These are phyloP conservation scores for Argyresthia albistria DNA, from an alignment of 2,888 invertebrate genomes.

Conservation along the genomic window DNA sequence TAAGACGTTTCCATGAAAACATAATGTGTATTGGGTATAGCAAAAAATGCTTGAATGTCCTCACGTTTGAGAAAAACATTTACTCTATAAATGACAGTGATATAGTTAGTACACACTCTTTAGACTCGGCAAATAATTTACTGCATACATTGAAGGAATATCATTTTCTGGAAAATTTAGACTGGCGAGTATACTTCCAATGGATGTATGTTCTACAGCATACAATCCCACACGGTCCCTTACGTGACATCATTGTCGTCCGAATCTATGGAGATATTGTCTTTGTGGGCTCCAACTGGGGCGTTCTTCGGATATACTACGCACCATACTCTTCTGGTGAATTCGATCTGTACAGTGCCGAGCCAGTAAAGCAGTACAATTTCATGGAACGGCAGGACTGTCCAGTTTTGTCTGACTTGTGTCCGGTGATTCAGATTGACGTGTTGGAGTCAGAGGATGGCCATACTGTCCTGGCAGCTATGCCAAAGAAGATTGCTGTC, in stretches of 20 bases:
- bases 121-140: slow-evolving; percentile 26
- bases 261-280: slow-evolving; percentile 40
- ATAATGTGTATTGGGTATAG: slow-evolving; percentile 31
- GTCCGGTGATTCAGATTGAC: slow-evolving; percentile 45
- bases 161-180: slow-evolving; percentile 39
- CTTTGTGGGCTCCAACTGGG: slow-evolving; percentile 46
- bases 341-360: slow-evolving; percentile 33
- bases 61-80: slow-evolving; percentile 33
- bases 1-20: slow-evolving; percentile 10
- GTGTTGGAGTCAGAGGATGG: slow-evolving; percentile 36
- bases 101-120: slow-evolving; percentile 15
- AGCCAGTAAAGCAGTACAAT: slow-evolving; percentile 41
- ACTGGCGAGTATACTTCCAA: slow-evolving; percentile 42
- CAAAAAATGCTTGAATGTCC: slow-evolving; percentile 21
- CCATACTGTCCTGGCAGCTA: slow-evolving; percentile 42
- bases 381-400: slow-evolving; percentile 39
- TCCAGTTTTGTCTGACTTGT: slow-evolving; percentile 30
- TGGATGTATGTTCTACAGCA: slow-evolving; percentile 37
- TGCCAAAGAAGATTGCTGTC: slow-evolving; percentile 49
- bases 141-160: slow-evolving; percentile 24
- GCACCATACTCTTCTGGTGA: slow-evolving; percentile 30
- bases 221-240: slow-evolving; percentile 28
- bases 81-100: slow-evolving; percentile 21
- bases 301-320: slow-evolving; percentile 42
- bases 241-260: slow-evolving; percentile 34